phyloP scores from a whole-genome alignment of 2,113 vertebrate genomes.

The Forbesichthys papilliferus region DNA sequence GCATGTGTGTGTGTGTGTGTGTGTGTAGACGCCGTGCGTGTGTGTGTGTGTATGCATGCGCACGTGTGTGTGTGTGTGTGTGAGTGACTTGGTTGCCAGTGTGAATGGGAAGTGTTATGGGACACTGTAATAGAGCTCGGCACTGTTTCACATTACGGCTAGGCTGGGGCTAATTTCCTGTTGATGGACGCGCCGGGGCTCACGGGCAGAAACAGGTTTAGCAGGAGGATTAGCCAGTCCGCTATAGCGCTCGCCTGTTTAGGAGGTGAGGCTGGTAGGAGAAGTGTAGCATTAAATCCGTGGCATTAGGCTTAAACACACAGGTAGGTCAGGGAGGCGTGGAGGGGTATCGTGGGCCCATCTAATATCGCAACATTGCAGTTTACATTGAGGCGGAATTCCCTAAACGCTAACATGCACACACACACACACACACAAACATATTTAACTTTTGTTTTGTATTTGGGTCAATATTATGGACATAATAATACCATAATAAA shows the following conservation, averaged over 20 bases:
- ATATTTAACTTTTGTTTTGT: no score
- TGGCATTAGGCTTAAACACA: conserved; percentile 30
- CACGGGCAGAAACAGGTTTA: conserved; percentile 55
- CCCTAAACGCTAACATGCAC: no score
- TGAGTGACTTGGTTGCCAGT: conserved; percentile 14
- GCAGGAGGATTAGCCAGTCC: conserved; percentile 36
- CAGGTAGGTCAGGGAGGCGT: conserved; percentile 7
- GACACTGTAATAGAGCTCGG: conserved; percentile 8
- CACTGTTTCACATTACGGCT: conserved; percentile 67
- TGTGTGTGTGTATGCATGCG: conserved; percentile 7
- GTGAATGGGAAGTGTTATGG: conserved; percentile 46
- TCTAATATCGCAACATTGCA: conserved; percentile 20
- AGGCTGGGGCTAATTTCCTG: conserved; percentile 70
- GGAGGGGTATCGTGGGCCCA: conserved; percentile 11
- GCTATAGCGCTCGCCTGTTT: conserved; percentile 64
- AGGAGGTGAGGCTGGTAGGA: conserved; percentile 72
- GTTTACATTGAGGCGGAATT: not conserved
- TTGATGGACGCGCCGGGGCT: conserved; percentile 55
- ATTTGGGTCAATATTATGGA: no score
- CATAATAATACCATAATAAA: no score
- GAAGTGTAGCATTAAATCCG: conserved; percentile 61
- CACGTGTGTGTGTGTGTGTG: not conserved
- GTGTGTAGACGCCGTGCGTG: conserved; percentile 1
- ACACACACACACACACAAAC: no score
- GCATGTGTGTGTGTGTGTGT: not conserved